phyloP scores from a whole-genome alignment of 2,888 invertebrate genomes.

The Vannuccia rotundouncinata region DNA sequence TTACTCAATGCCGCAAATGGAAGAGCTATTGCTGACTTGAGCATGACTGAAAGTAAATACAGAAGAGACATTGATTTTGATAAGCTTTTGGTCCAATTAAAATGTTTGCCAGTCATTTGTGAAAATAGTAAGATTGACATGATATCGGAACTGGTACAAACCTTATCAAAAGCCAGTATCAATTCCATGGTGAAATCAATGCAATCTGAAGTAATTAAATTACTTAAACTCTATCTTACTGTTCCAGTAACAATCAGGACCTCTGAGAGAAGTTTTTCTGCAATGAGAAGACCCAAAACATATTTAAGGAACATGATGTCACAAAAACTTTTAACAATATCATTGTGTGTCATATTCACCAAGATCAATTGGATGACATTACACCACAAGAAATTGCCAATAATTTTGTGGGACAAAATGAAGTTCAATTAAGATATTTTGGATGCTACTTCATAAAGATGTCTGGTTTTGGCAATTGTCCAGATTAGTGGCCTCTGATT shows the following conservation, averaged over 20 bases:
- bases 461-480: constrained; percentile 6
- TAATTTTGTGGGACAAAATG: constrained; percentile 24
- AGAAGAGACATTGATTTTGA: not conserved
- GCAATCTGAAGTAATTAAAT: not conserved
- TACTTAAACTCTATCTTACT: not conserved
- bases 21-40: constrained; percentile 22
- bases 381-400: constrained; percentile 22
- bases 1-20: constrained; percentile 24
- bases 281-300: not conserved
- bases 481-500: too few relatives aligned
- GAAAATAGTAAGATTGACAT: not conserved
- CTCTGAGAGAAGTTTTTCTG: too few relatives aligned
- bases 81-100: not conserved
- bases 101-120: not conserved
- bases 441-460: constrained; percentile 16
- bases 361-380: constrained; percentile 10
- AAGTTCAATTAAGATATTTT: constrained; percentile 19
- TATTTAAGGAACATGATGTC: not conserved
- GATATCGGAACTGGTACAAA: not conserved
- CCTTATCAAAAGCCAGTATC: not conserved
- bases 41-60: not conserved
- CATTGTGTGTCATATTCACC: not conserved
- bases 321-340: not conserved
- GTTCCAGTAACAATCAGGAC: not conserved
- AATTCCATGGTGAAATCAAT: not conserved